Conservation (phyloP, 2,797 vertebrate genomes). For the Chelon labrosus region DNA sequence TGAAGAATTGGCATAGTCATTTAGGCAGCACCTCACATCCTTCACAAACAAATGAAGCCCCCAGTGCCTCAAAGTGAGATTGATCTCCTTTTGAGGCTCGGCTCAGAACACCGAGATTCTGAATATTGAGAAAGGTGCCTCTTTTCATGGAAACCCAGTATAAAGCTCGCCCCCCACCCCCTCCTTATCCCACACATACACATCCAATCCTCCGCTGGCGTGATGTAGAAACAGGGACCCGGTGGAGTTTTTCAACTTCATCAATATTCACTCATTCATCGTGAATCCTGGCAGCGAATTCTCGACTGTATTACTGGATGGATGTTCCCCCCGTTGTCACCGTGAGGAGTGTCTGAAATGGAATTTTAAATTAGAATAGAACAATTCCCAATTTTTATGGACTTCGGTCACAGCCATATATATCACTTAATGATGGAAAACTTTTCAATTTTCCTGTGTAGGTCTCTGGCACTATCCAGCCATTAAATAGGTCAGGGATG, state of each 20-base stretch:
- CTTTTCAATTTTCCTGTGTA: slow-evolving; percentile 81
- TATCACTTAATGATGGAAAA: slow-evolving; percentile 86
- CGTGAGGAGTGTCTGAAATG: slow-evolving; percentile 80
- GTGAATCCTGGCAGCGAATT: slow-evolving; percentile 87
- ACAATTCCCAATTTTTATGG: slow-evolving; percentile 85
- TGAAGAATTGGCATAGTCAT: slow-evolving; percentile 87
- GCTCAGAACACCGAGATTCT: slow-evolving; percentile 85
- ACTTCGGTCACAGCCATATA: slow-evolving; percentile 81
- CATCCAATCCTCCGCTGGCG: slow-evolving; percentile 74
- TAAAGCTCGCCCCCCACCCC: slow-evolving; percentile 50
- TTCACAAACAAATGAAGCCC: slow-evolving; percentile 89
- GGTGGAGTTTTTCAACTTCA: slow-evolving; percentile 86
- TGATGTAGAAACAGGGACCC: slow-evolving; percentile 73
- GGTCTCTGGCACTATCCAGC: slow-evolving; percentile 83
- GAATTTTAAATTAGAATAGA: slow-evolving; percentile 88
- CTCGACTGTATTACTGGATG: slow-evolving; percentile 83
- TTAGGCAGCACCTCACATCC: slow-evolving; percentile 85
- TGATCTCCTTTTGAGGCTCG: slow-evolving; percentile 87
- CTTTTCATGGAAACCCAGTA: slow-evolving; percentile 79
- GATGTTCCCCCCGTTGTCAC: slow-evolving; percentile 81
- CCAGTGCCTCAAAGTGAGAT: slow-evolving; percentile 89
- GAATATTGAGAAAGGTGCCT: slow-evolving; percentile 87
- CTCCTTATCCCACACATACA: slow-evolving; percentile 17
- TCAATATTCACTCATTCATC: slow-evolving; percentile 87
- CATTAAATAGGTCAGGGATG: slow-evolving; percentile 88